Base-by-base conservation (phyloP, 2,888 invertebrate species). In the Coelinius sp. region DNA sequence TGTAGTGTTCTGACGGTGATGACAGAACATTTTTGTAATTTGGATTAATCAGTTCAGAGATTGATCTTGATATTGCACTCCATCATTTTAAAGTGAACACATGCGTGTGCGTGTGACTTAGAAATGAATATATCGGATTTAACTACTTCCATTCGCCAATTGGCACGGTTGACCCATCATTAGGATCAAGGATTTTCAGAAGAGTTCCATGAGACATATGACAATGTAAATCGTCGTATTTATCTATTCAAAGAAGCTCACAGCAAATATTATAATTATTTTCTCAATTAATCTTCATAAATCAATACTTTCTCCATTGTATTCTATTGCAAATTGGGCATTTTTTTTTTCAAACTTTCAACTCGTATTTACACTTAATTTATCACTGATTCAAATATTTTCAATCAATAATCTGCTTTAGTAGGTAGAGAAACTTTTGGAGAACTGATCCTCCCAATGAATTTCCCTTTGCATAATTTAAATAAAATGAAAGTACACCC, bases 151-250 rank as follows among this genome's bases (percentile, higher is more conserved):
- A 75, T 75, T 75, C 79, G 82, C 83, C 84, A 84, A 83, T 84
- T 85, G 85, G 84, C 84, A 85, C 81, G 80, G 81, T 82, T 84
- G 84, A 85, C 84, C 85, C 79, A 80, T 84, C 85, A 85, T 86
- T 86, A 86, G 85, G 86, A 85, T 84, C 85, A 85, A 85, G 85
- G 85, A 86, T 85, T 79, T 81, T 69, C 59, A 22, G 7, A 31
- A 46, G 2, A 65, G 73, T 70, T 70, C 75, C 56, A 31, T 68
- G 63, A 70, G 67, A 70, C 67, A 65, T 41, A 38, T 53, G 25
- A 46, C 46, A n/a, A 17, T 31, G 5, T 1, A 5, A 31, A 35
- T 56, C 5, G 5, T 14, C n/a, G 10, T n/a, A 3, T 4, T 27
- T 14, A 8, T n/a, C 10, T 41, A n/a, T 7, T 41, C 12, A 41